Conservation (phyloP, 2,888 invertebrate genomes). For the Lasioglossum zephyrum region DNA sequence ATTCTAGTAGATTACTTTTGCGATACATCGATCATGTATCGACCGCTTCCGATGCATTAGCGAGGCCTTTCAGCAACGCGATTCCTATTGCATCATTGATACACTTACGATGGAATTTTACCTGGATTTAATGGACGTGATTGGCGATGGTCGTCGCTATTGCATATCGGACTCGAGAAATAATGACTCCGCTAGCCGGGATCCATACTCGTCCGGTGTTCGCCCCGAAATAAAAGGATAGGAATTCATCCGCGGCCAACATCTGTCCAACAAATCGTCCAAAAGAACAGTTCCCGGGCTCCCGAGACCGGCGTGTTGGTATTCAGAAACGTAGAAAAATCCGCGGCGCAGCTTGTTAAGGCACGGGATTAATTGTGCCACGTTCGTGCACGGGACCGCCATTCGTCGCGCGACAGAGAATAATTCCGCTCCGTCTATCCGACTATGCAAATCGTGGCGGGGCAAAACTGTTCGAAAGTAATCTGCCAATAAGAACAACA, state of each 20-base stretch:
- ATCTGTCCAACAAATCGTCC: background rate
- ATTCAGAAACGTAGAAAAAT: constrained; percentile 8
- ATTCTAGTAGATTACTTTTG: background rate
- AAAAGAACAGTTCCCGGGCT: background rate
- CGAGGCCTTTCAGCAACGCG: background rate
- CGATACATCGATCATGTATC: background rate
- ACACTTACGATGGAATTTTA: background rate
- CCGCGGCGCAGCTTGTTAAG: constrained; percentile 26
- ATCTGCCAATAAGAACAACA: constrained; percentile 57
- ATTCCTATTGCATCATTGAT: background rate
- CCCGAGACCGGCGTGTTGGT: background rate
- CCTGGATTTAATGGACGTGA: background rate
- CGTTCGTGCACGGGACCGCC: constrained; percentile 13
- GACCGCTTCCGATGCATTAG: background rate
- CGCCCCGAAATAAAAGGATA: background rate
- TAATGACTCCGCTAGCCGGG: background rate
- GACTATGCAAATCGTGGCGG: constrained; percentile 29
- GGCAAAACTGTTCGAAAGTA: constrained; percentile 41
- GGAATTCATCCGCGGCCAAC: background rate
- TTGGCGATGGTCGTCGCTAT: background rate
- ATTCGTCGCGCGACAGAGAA: constrained; percentile 25
- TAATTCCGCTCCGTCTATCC: constrained; percentile 38
- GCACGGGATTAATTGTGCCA: constrained; percentile 31
- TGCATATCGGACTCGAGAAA: background rate
- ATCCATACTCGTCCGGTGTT: background rate